These are phyloP conservation scores for Blennius ocellaris DNA, from an alignment of 2,113 vertebrate genomes.

Conservation along the genomic window DNA sequence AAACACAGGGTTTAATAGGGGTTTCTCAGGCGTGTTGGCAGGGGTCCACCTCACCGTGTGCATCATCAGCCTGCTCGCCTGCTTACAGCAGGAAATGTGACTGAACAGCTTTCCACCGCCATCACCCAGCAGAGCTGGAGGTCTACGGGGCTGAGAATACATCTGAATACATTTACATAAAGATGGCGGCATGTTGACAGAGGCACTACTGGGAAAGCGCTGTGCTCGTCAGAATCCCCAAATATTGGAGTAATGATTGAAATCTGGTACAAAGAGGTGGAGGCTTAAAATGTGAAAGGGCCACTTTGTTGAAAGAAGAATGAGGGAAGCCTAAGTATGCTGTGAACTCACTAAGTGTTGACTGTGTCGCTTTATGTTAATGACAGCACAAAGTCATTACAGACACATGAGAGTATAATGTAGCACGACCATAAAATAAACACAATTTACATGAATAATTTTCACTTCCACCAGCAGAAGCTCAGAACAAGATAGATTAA, in stretches of 20 bases:
- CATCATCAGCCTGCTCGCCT: conserved; percentile 16
- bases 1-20: conserved; percentile 65
- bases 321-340: conserved; percentile 8
- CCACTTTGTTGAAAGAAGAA: conserved; percentile 45
- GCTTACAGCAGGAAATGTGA: conserved; percentile 38
- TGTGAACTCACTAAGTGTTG: conserved; percentile 13
- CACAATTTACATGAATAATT: conserved; percentile 33
- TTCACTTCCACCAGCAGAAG: conserved; percentile 1
- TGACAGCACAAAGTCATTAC: conserved; percentile 15
- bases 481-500: conserved; percentile 33
- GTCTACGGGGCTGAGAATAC: conserved; percentile 65
- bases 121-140: conserved; percentile 60
- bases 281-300: conserved; percentile 10
- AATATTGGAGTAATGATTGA: conserved; percentile 64
- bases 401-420: conserved; percentile 6
- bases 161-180: conserved; percentile 87
- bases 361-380: conserved; percentile 35
- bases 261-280: conserved; percentile 19
- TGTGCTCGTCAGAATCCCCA: conserved; percentile 50
- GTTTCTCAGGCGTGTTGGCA: conserved; percentile 52
- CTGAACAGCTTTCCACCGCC: conserved; percentile 46
- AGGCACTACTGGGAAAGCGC: conserved; percentile 59
- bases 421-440: conserved; percentile 36
- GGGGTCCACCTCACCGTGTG: conserved; percentile 47
- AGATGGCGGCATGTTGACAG: conserved; percentile 75